A percentile compares a stretch with the other conserved stretches of the same genome.
Conservation (phyloP, 2,797 vertebrate genomes). For the Echeneis naucrates region DNA sequence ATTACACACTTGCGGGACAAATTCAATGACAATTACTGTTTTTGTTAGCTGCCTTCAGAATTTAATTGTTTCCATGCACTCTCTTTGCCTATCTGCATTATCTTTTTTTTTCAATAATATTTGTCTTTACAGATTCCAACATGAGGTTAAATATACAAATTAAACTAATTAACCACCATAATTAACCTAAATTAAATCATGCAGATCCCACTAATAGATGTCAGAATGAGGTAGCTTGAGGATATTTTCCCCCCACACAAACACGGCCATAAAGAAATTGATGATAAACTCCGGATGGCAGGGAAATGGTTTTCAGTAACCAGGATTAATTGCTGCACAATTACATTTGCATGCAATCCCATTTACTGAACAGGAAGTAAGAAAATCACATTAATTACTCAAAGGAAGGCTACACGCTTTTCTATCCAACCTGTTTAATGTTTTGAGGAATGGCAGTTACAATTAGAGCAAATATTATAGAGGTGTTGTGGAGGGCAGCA, state of each 20-base stretch:
- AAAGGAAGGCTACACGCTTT: neutral
- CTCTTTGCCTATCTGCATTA: slow-evolving; percentile 29
- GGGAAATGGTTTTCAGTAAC: slow-evolving; percentile 21
- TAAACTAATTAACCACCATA: slow-evolving; percentile 56
- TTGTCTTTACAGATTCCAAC: slow-evolving; percentile 40
- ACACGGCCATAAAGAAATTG: slow-evolving; percentile 29
- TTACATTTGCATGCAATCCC: neutral
- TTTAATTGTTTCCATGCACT: slow-evolving; percentile 38
- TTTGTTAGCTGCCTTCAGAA: slow-evolving; percentile 43
- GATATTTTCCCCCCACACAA: slow-evolving; percentile 38
- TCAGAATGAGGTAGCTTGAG: slow-evolving; percentile 35
- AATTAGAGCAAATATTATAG: neutral
- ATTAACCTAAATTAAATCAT: slow-evolving; percentile 56
- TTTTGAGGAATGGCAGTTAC: neutral
- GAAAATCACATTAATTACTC: neutral
- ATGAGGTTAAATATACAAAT: slow-evolving; percentile 60
- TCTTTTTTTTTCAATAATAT: slow-evolving; percentile 37
- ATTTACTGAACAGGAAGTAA: slow-evolving; percentile 16
- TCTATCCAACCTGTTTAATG: neutral
- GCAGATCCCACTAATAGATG: slow-evolving; percentile 24
- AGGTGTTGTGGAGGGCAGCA: too few relatives aligned
- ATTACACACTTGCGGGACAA: slow-evolving; percentile 56
- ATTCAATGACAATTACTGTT: slow-evolving; percentile 61
- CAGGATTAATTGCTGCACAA: slow-evolving; percentile 17
- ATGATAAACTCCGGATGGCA: slow-evolving; percentile 44